phyloP scores from a whole-genome alignment of 2,888 invertebrate genomes.

The Drosophila picticornis region DNA sequence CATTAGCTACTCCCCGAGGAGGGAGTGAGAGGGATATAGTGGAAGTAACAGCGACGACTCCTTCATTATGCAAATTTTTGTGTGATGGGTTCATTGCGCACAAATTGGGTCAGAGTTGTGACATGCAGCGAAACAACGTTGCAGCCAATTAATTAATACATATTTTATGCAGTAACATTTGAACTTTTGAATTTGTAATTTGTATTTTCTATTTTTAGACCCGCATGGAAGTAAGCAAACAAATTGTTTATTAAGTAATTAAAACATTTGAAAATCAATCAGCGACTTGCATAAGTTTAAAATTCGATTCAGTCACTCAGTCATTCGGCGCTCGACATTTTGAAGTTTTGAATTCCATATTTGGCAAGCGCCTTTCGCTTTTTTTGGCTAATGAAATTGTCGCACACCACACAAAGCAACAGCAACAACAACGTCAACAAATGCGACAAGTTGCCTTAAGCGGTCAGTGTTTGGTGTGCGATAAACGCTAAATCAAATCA shows the following conservation, averaged over 20 bases:
- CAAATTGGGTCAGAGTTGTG: constrained; percentile 68
- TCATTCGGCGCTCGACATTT: constrained; percentile 22
- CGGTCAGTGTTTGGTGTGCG: constrained; percentile 58
- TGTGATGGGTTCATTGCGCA: constrained; percentile 68
- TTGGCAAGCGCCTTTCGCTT: constrained; percentile 65
- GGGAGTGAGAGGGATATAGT: not conserved
- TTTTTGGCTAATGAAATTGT: constrained; percentile 76
- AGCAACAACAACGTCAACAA: constrained; percentile 24
- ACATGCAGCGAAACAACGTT: constrained; percentile 43
- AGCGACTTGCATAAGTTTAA: constrained; percentile 63
- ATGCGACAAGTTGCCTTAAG: constrained; percentile 59
- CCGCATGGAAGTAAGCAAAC: constrained; percentile 12
- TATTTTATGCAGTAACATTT: not conserved
- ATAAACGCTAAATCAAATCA: constrained; percentile 41
- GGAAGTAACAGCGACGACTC: constrained; percentile 16
- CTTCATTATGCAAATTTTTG: constrained; percentile 60
- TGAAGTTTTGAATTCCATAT: constrained; percentile 45
- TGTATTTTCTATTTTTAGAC: constrained; percentile 20
- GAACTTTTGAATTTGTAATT: not conserved
- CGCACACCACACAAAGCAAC: constrained; percentile 53
- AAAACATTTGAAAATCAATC: constrained; percentile 70
- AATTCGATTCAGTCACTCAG: constrained; percentile 31
- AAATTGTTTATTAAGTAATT: constrained; percentile 69
- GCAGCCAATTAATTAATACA: constrained; percentile 41
- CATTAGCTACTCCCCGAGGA: not conserved